phyloP scores from a whole-genome alignment of 1,140 invertebrate genomes.

The Scaptodrosophila lebanonensis region DNA sequence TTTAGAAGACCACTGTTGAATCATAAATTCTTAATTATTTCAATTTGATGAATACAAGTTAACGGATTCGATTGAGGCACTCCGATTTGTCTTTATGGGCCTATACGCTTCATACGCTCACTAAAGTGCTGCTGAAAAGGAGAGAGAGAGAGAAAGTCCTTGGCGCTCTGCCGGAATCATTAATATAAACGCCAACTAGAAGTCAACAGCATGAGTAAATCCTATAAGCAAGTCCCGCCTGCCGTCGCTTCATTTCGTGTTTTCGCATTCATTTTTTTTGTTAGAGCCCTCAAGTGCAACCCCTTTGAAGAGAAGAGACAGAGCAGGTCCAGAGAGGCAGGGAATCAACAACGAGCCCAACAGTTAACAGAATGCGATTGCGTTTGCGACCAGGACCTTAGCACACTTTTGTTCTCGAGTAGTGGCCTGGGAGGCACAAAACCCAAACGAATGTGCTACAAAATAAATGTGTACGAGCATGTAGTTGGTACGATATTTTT shows the following conservation, averaged over 20 bases:
- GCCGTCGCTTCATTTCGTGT: not conserved
- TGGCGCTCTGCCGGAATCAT: slow-evolving; percentile 40
- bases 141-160: not conserved
- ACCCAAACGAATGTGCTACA: slow-evolving; percentile 12
- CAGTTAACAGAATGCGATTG: no score
- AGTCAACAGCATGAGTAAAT: slow-evolving; percentile 59
- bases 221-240: slow-evolving; percentile 50
- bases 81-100: no score
- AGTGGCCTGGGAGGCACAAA: not conserved
- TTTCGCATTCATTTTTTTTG: slow-evolving; percentile 5
- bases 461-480: not conserved
- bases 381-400: no score
- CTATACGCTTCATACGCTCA: no score
- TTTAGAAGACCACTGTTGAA: no score
- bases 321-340: no score
- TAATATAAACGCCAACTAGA: slow-evolving; percentile 67
- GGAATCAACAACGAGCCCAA: not conserved
- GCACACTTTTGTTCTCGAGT: slow-evolving; percentile 15
- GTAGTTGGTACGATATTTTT: slow-evolving; percentile 47
- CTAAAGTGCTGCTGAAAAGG: no score
- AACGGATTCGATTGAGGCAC: no score
- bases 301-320: no score
- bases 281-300: slow-evolving; percentile 42
- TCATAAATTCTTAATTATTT: no score
- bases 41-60: no score